A percentile compares a stretch with the other conserved stretches of the same genome.
These are phyloP conservation scores for Heliconius charithonia DNA, from an alignment of 2,888 invertebrate species.

Conservation along the genomic window DNA sequence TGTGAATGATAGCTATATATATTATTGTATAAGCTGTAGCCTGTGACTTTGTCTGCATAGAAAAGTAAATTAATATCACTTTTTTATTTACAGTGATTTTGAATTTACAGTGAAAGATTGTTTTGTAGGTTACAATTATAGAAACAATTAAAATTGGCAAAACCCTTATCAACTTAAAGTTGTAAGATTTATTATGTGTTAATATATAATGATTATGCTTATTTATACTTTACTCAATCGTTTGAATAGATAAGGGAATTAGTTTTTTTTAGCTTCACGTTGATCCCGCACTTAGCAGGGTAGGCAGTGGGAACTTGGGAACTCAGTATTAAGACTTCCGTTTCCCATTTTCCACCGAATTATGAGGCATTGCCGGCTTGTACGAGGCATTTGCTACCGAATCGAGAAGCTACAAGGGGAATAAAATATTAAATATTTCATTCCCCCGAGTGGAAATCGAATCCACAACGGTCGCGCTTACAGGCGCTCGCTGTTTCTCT, in stretches of 20 bases:
- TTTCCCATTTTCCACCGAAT: no score
- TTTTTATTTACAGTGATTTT: no score
- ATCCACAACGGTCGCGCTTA: no score
- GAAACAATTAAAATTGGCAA: background rate
- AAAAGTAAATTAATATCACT: background rate
- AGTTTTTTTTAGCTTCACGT: background rate
- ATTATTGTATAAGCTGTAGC: background rate
- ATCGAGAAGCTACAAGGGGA: no score
- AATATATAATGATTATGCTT: background rate
- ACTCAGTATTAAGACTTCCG: no score
- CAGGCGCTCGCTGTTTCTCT: background rate
- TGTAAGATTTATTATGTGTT: background rate
- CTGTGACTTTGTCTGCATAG: background rate
- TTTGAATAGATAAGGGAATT: background rate
- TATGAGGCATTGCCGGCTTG: no score
- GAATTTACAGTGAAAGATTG: background rate
- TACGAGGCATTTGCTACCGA: no score
- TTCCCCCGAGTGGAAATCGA: no score
- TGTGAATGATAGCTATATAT: background rate
- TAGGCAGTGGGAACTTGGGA: background rate
- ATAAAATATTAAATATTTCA: no score
- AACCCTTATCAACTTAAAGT: background rate
- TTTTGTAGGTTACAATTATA: background rate
- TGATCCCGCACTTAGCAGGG: background rate
- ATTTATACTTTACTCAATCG: background rate